Evolutionary conservation across 2,113 vertebrate species (phyloP).

Genomic region (crab-eating macaque (Macaca fascicularis)): DNA sequence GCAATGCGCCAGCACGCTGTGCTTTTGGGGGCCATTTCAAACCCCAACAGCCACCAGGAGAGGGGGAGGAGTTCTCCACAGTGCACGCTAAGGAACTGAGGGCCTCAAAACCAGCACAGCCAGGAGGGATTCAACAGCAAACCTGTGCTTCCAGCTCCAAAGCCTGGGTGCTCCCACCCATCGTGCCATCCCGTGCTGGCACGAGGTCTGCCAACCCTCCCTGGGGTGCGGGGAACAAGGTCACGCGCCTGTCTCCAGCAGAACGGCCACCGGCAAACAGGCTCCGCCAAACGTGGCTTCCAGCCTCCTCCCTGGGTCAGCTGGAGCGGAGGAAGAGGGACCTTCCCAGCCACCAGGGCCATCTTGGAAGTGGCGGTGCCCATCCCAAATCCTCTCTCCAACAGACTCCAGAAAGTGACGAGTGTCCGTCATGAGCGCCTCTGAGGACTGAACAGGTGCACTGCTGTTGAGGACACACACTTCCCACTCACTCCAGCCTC

Average conservation of each 20-base stretch:
- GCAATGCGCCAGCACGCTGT: not conserved
- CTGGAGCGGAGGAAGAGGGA: no score
- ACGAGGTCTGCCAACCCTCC: not conserved
- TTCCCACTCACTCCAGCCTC: not conserved
- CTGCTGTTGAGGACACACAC: rapidly evolving
- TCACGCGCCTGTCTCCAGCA: rapidly evolving
- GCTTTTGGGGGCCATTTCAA: not conserved
- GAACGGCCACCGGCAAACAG: rapidly evolving
- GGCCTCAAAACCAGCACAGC: not conserved
- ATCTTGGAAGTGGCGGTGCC: not conserved
- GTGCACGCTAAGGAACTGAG: not conserved
- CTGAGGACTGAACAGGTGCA: not conserved
- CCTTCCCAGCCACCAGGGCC: no score
- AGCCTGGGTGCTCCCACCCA: no score
- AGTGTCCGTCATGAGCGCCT: not conserved
- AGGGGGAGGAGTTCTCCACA: not conserved
- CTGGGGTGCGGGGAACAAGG: not conserved
- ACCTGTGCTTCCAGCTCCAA: not conserved
- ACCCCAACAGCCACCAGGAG: not conserved
- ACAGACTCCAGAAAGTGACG: not conserved
- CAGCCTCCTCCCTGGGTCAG: not conserved
- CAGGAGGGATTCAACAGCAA: no score
- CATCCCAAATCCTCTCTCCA: not conserved
- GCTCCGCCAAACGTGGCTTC: not conserved
- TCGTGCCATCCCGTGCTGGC: no score